phyloP scores from a whole-genome alignment of 2,113 vertebrate genomes.

The Urocitellus parryii region DNA sequence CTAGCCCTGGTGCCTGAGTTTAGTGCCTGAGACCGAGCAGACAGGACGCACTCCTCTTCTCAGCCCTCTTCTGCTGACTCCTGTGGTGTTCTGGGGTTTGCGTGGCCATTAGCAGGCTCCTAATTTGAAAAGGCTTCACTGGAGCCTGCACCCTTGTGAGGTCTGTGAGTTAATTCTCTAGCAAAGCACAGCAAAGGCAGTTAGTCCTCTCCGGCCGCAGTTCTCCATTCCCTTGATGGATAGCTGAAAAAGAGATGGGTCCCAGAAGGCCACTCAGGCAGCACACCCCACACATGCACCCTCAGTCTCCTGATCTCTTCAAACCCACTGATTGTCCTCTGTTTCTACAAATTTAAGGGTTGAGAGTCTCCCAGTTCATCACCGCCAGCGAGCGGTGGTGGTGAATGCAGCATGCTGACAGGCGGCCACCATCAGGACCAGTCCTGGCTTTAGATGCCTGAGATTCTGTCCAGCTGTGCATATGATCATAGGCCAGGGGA shows the following conservation, averaged over 20 bases:
- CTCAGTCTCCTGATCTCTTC: neutral
- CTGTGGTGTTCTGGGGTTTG: neutral
- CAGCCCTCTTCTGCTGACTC: neutral
- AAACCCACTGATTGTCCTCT: neutral
- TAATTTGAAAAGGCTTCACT: neutral
- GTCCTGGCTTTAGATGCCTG: neutral
- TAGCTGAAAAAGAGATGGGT: neutral
- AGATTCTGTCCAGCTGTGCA: neutral
- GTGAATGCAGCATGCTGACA: too few species aligned
- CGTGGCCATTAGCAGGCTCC: neutral
- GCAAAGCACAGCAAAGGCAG: neutral
- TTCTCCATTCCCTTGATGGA: neutral
- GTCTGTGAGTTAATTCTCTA: neutral
- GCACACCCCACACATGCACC: neutral
- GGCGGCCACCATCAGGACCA: neutral
- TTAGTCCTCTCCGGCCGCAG: neutral
- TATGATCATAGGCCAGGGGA: neutral
- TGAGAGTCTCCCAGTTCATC: conserved; percentile 14
- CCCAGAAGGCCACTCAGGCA: neutral
- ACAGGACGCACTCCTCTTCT: neutral
- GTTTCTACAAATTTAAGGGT: neutral
- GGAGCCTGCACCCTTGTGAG: neutral
- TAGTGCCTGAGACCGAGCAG: neutral
- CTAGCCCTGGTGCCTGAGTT: neutral
- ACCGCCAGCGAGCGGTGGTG: too few species aligned